Evolutionary conservation across 2,888 invertebrate species (phyloP).

Genomic region (Melanostoma mellinum): DNA sequence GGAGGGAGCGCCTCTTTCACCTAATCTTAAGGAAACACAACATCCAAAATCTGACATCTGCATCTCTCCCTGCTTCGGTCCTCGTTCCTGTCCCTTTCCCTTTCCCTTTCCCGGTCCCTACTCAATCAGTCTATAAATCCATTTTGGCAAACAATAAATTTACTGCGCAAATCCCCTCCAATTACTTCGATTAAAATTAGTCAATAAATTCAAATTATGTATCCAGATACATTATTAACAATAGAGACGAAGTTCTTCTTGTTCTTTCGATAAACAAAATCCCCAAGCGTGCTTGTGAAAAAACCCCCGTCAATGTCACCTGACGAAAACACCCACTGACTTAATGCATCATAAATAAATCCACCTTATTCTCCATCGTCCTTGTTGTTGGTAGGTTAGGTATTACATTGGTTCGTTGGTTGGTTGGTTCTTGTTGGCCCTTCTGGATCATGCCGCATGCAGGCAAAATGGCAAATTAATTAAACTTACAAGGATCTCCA

Average conservation of each 20-base stretch:
- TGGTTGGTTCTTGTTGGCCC: background rate
- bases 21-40: constrained; percentile 21
- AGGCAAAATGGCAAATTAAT: constrained; percentile 62
- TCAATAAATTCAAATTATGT: constrained; percentile 68
- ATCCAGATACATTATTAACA: constrained; percentile 35
- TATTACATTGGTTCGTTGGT: background rate
- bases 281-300: background rate
- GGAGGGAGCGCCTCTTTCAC: background rate
- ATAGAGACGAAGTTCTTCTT: constrained; percentile 20
- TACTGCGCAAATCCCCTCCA: constrained; percentile 9
- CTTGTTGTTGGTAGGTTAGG: background rate
- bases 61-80: constrained; percentile 18
- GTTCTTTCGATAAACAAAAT: background rate
- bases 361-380: background rate
- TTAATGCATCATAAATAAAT: constrained; percentile 57
- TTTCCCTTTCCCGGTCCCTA: too few species aligned
- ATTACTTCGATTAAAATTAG: constrained; percentile 59
- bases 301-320: constrained; percentile 61
- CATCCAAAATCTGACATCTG: constrained; percentile 25
- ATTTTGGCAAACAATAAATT: constrained; percentile 44
- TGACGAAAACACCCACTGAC: constrained; percentile 45
- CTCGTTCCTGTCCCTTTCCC: too few species aligned
- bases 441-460: constrained; percentile 41
- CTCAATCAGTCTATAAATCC: constrained; percentile 35
- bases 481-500: constrained; percentile 39